These are phyloP conservation scores for Rhogogaster chlorosoma DNA, from an alignment of 2,888 invertebrate species.

Conservation along the genomic window DNA sequence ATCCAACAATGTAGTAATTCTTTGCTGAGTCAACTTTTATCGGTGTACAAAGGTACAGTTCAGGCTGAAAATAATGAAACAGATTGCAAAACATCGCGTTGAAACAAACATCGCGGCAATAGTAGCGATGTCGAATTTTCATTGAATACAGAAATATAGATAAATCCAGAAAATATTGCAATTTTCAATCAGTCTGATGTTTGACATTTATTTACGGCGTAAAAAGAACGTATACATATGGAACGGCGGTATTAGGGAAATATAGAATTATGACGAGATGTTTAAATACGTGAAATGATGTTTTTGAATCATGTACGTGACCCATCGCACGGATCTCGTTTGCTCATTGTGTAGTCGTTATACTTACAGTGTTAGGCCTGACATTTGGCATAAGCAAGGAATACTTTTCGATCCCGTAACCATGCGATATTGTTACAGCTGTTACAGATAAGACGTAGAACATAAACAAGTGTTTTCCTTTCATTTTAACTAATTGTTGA, in stretches of 20 bases:
- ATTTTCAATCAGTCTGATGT: neutral
- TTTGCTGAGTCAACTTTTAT: conserved; percentile 88
- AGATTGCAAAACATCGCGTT: neutral
- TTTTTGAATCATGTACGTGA: conserved; percentile 13
- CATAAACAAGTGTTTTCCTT: conserved; percentile 40
- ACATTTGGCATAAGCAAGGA: conserved; percentile 92
- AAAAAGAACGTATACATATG: neutral
- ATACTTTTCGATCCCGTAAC: conserved; percentile 79
- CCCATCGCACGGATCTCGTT: neutral
- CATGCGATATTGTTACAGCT: conserved; percentile 53
- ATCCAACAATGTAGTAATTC: conserved; percentile 93
- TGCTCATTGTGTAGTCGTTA: neutral
- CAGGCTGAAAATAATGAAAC: conserved; percentile 85
- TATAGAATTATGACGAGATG: neutral
- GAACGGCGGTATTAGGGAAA: neutral
- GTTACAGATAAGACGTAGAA: conserved; percentile 50
- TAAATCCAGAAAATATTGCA: neutral
- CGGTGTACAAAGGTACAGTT: conserved; percentile 94
- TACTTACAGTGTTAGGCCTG: conserved; percentile 87
- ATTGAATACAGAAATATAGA: neutral
- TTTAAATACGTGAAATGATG: neutral
- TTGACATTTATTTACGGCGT: neutral
- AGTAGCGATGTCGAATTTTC: neutral
- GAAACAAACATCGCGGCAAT: neutral
- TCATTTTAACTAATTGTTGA: conserved; percentile 57